Percentiles rank a stretch among this genome's conserved stretches.
phyloP scores from a whole-genome alignment of 2,797 vertebrate species.

The Melanogrammus aeglefinus region DNA sequence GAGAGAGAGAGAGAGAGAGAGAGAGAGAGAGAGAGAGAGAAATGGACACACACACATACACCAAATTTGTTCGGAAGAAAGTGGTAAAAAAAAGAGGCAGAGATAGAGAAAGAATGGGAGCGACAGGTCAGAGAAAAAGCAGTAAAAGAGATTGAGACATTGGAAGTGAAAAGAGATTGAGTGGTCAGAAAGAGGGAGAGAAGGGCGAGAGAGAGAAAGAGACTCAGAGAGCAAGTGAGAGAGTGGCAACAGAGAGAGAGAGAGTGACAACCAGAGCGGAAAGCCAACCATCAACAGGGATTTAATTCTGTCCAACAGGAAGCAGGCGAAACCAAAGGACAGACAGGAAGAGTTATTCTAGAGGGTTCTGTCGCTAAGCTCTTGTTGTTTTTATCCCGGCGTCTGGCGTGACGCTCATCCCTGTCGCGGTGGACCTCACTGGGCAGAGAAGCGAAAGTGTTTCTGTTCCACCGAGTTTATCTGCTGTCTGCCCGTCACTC shows the following conservation, averaged over 20 bases:
- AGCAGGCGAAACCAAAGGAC: slow-evolving; percentile 67
- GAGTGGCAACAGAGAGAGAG: slow-evolving; percentile 20
- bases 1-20: slow-evolving; percentile 34
- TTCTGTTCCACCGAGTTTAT: neutral
- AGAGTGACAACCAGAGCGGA: slow-evolving; percentile 52
- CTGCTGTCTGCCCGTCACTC: slow-evolving; percentile 34
- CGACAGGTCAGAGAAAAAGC: no score
- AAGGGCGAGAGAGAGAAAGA: slow-evolving; percentile 36
- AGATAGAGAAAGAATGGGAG: neutral
- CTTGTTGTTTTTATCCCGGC: slow-evolving; percentile 63
- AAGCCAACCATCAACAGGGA: slow-evolving; percentile 71
- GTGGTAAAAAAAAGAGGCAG: neutral
- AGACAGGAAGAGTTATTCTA: slow-evolving; percentile 72
- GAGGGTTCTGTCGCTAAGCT: slow-evolving; percentile 67
- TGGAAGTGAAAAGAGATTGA: neutral
- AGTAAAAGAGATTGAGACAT: neutral
- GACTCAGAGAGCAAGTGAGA: slow-evolving; percentile 19
- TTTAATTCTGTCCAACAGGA: slow-evolving; percentile 76
- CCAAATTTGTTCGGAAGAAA: neutral
- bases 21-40: slow-evolving; percentile 36
- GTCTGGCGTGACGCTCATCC: slow-evolving; percentile 42
- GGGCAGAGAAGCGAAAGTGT: slow-evolving; percentile 35
- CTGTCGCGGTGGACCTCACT: slow-evolving; percentile 36
- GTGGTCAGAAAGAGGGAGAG: slow-evolving; percentile 8
- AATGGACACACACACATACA: slow-evolving; percentile 40